These are phyloP conservation scores for Drosophila peninsularis DNA, from an alignment of 2,888 invertebrate genomes.

Conservation along the genomic window DNA sequence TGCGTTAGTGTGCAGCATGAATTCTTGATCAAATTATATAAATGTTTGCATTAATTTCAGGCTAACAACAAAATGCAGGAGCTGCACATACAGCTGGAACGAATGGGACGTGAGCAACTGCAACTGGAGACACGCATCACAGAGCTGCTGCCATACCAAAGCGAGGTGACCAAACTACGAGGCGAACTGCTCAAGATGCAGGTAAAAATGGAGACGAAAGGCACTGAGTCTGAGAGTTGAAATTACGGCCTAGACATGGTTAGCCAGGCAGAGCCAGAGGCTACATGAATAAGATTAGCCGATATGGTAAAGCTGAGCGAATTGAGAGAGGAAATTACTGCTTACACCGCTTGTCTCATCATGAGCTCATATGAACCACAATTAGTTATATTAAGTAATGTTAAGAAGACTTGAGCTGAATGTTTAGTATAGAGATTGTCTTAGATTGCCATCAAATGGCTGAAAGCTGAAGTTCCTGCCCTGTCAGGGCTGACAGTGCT, in stretches of 20 bases:
- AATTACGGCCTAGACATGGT: no score
- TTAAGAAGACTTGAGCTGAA: not conserved
- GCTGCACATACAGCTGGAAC: conserved; percentile 87
- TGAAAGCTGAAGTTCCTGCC: no score
- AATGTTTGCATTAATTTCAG: conserved; percentile 44
- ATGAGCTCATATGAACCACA: no score
- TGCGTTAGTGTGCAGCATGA: conserved; percentile 10
- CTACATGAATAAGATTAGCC: no score
- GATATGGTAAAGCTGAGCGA: no score
- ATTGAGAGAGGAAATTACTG: no score
- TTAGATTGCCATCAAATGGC: no score
- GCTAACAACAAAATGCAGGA: conserved; percentile 86
- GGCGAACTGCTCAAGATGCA: conserved; percentile 90
- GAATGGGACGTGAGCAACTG: conserved; percentile 88
- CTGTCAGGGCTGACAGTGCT: no score
- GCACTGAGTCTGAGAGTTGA: no score
- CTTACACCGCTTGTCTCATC: no score
- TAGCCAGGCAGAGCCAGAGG: no score
- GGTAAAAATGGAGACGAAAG: conserved; percentile 84
- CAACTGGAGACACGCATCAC: conserved; percentile 87
- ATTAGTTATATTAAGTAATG: no score
- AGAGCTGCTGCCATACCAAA: conserved; percentile 88
- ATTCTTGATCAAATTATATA: not conserved
- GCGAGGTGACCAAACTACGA: conserved; percentile 88
- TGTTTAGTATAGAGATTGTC: not conserved